Evolutionary conservation across 2,888 invertebrate genomes (phyloP), one percentile per base, ranked within the genome.

Genomic region (Meloe dianella): DNA sequence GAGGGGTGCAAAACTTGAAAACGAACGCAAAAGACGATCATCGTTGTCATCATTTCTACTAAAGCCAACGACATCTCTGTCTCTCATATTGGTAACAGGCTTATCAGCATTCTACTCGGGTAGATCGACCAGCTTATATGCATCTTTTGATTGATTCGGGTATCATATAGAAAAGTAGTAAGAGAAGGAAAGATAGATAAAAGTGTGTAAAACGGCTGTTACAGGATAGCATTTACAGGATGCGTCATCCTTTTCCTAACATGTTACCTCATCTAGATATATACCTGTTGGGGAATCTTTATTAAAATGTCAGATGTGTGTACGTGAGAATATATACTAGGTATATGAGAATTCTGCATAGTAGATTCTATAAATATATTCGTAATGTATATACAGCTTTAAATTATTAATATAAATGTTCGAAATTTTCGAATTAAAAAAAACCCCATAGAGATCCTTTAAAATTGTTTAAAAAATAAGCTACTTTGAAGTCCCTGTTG

Each of bases 71-170:
- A 24, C 54, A 54, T 54, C 24, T 54, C 54, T 54, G 54, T 54
- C 54, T 54, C 24, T 54, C 54, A 54, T 54, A 54, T 24, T 54
- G 24, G 54, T 54, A 54, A 51, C 24, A 54, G 54, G 59, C 64
- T 68, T 68, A 68, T 68, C 68, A 68, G 54, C 68, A 68, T 68
- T 68, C 68, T 65, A 60, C 62, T 68, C 65, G 62, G 56, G 65
- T 65, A 68, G 35, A 68, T 62, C 62, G 66, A 47, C 68, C 64
- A 62, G 60, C 73, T 70, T 72, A 70, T 75, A 73, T 73, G 73
- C 73, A 71, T 72, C 72, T 71, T 73, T 75, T 75, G 75, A 76
- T 74, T 75, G 76, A 76, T 76, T 75, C 65, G 66, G 65, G 68
- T 60, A 68, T 68, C 65, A 68, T 57, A 65, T 30, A 57, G 30